These are phyloP conservation scores for Leptopterna dolabrata DNA, from an alignment of 2,888 invertebrate genomes.

Conservation along the genomic window DNA sequence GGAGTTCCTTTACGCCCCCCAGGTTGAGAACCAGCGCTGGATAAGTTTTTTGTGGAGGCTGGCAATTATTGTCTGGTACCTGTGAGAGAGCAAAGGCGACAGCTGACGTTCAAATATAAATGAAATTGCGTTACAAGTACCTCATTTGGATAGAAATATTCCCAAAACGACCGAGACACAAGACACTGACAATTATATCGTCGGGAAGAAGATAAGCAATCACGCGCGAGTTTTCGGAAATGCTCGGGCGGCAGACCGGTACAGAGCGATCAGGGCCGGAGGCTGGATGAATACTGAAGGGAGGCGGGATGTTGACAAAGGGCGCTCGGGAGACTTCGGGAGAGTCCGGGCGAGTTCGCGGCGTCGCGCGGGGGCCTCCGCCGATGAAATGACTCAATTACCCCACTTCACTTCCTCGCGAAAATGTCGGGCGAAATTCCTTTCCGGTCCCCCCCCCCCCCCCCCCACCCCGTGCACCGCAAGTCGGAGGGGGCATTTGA, in stretches of 20 bases:
- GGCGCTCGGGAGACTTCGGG: not conserved
- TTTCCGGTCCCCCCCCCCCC: too few relatives aligned
- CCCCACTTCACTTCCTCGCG: not conserved
- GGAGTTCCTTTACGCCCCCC: too few relatives aligned
- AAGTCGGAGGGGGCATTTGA: too few relatives aligned
- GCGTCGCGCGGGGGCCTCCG: not conserved
- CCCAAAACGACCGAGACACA: not conserved
- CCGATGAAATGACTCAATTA: conserved; percentile 16
- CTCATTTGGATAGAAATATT: not conserved
- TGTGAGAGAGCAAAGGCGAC: too few relatives aligned
- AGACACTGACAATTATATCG: not conserved
- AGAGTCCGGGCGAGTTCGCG: not conserved
- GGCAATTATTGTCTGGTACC: too few relatives aligned
- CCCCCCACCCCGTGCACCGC: too few relatives aligned
- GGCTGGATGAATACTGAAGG: conserved; percentile 25
- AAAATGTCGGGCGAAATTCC: not conserved
- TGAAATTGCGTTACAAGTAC: not conserved
- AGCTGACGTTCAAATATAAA: too few relatives aligned
- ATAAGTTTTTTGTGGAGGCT: too few relatives aligned
- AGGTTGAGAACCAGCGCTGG: too few relatives aligned
- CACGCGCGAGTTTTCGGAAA: not conserved
- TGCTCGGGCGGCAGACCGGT: not conserved
- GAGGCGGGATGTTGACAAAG: not conserved
- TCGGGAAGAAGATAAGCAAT: not conserved
- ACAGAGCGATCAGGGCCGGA: not conserved